Base-by-base conservation (phyloP, 2,888 invertebrate species). In the Scelioninae gen. 1 region DNA sequence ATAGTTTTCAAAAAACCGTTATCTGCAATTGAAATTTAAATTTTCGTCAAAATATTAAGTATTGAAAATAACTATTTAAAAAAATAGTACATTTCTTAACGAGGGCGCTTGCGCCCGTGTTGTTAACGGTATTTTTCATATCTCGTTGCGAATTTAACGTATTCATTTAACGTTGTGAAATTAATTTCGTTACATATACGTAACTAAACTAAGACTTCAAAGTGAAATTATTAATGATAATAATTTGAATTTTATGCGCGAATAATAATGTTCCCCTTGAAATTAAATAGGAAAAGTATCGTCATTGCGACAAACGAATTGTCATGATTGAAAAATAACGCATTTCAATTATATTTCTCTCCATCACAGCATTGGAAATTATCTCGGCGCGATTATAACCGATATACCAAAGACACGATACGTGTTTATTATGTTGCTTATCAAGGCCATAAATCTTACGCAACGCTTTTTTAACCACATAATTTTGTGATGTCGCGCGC, bases 381-480 rank as follows among this genome's bases (percentile, higher is more conserved):
- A 81, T 69, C 75, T 81, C 63, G 43, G n/a, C 32, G 49, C 71
- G 76, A 82, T 81, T 76, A 75, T 66, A 81, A 76, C 71, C 63
- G 69, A 81, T 81, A 81, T 76, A 71, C 76, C 82, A 60, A 82
- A 82, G 76, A 82, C 65, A 55, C 66, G 76, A 72, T 82, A 74
- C 69, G 74, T 77, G 82, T 77, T 77, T 78, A 78, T 78, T 69
- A 74, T 75, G 68, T 78, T 63, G 74, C 82, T 55, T 56, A 77
- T 77, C 72, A 85, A 78, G 78, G 83, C 75, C 75, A 68, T 76
- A 65, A 81, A 78, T 66, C 80, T 83, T 75, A 75, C 68, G 78
- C 68, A 79, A 83, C 76, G 71, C 56, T 69, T 82, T 81, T 76
- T 76, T 80, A 65, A 69, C 77, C 74, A 71, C 66, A 72, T 78